phyloP scores from a whole-genome alignment of 1,140 invertebrate genomes.

The Pseudomyrmex gracilis region DNA sequence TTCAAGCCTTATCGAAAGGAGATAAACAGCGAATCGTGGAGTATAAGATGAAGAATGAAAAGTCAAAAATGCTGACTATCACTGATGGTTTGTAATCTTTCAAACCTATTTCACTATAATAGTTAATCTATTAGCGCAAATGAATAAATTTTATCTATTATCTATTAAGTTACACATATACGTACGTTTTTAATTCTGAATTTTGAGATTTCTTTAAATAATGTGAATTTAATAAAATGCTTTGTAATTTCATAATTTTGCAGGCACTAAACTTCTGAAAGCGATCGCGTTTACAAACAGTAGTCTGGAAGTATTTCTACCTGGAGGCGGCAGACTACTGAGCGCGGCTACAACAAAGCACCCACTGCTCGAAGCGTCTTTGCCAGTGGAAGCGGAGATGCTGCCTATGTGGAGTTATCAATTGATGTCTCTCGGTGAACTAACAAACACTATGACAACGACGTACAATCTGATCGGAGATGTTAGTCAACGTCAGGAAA shows the following conservation, averaged over 20 bases:
- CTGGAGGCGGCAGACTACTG: slow-evolving; percentile 90
- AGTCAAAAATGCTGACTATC: slow-evolving; percentile 86
- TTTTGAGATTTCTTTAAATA: neutral
- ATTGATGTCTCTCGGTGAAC: slow-evolving; percentile 90
- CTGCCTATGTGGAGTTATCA: slow-evolving; percentile 94
- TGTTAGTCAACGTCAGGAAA: slow-evolving; percentile 93
- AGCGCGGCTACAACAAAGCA: slow-evolving; percentile 93
- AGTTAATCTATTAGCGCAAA: too few species aligned
- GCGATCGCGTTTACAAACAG: slow-evolving; percentile 92
- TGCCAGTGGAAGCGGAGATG: slow-evolving; percentile 97
- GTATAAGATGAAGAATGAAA: slow-evolving; percentile 87
- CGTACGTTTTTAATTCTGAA: too few species aligned
- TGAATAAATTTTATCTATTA: neutral
- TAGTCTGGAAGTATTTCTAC: slow-evolving; percentile 89
- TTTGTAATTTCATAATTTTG: slow-evolving; percentile 37
- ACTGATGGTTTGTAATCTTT: slow-evolving; percentile 84
- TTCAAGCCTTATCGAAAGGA: slow-evolving; percentile 81
- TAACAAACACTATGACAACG: slow-evolving; percentile 92
- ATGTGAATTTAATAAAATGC: neutral
- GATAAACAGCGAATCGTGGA: slow-evolving; percentile 82
- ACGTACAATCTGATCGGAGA: slow-evolving; percentile 93
- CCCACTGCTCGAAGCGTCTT: slow-evolving; percentile 93
- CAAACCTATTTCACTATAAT: neutral
- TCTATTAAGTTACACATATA: neutral
- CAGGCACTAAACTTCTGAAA: slow-evolving; percentile 89